A percentile compares a stretch with the other conserved stretches of the same genome.
Conservation (phyloP, 2,113 vertebrate genomes). For the Rhinopithecus roxellana region DNA sequence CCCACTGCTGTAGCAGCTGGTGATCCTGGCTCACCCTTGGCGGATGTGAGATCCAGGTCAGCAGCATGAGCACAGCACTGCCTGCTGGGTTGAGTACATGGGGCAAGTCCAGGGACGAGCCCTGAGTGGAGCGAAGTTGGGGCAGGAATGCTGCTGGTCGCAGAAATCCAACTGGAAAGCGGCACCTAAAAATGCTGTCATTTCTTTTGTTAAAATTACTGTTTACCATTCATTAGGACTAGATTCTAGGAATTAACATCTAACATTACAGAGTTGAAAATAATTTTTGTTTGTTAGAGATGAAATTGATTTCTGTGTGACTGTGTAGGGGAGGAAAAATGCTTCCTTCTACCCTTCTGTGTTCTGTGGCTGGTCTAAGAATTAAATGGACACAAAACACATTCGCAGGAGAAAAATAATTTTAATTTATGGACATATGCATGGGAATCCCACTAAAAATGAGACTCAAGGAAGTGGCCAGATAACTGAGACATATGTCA, state of each 20-base stretch:
- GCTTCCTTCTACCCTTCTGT: not conserved
- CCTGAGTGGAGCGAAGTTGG: no score
- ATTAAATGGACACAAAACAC: not conserved
- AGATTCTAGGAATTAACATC: not conserved
- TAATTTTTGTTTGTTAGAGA: not conserved
- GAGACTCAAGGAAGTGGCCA: not conserved
- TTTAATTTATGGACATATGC: not conserved
- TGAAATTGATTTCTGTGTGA: not conserved
- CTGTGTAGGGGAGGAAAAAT: not conserved
- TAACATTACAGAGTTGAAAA: not conserved
- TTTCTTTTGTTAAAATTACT: not conserved
- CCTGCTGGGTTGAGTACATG: no score
- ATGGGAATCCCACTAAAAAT: not conserved
- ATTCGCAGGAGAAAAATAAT: not conserved
- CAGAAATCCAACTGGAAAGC: no score
- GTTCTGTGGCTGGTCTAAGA: not conserved
- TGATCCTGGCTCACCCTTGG: no score
- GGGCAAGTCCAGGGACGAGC: no score
- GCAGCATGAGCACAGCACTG: no score
- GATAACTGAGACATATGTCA: not conserved
- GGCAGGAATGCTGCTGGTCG: not conserved
- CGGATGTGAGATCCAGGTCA: no score
- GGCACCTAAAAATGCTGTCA: no score
- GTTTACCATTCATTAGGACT: not conserved
- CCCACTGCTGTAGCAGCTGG: no score